Conservation (phyloP, 2,113 vertebrate genomes). For the Psophia crepitans region DNA sequence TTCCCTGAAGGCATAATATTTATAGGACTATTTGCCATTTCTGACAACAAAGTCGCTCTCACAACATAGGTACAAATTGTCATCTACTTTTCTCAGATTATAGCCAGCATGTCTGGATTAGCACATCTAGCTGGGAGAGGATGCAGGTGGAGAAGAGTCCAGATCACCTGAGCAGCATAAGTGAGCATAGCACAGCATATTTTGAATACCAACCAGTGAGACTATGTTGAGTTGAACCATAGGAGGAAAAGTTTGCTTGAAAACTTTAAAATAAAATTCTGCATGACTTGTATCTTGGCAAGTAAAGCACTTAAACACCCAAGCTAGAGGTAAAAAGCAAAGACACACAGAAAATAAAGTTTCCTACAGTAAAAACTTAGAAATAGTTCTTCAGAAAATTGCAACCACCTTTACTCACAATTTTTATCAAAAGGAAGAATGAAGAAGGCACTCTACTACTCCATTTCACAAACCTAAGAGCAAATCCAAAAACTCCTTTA, state of each 20-base stretch:
- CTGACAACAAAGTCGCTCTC: not conserved
- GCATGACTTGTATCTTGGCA: not conserved
- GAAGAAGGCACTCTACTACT: not conserved
- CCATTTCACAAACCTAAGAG: not conserved
- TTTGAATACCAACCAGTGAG: not conserved
- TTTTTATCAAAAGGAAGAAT: not conserved
- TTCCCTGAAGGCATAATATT: not conserved
- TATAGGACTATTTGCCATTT: not conserved
- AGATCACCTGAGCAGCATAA: not conserved
- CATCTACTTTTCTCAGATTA: not conserved
- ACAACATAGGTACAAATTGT: not conserved
- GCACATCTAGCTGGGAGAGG: not conserved
- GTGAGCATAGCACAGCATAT: not conserved
- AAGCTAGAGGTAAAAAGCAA: not conserved
- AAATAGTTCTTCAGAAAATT: not conserved
- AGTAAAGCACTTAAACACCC: not conserved
- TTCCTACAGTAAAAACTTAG: not conserved
- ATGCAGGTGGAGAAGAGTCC: not conserved
- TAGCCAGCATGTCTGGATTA: not conserved
- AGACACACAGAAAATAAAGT: not conserved
- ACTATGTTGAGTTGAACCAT: not conserved
- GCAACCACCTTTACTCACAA: not conserved
- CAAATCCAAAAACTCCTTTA: not conserved
- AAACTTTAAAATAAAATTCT: not conserved
- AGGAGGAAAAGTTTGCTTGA: not conserved